Conservation (phyloP, 2,113 vertebrate species). For the Hepsetus odoe region DNA sequence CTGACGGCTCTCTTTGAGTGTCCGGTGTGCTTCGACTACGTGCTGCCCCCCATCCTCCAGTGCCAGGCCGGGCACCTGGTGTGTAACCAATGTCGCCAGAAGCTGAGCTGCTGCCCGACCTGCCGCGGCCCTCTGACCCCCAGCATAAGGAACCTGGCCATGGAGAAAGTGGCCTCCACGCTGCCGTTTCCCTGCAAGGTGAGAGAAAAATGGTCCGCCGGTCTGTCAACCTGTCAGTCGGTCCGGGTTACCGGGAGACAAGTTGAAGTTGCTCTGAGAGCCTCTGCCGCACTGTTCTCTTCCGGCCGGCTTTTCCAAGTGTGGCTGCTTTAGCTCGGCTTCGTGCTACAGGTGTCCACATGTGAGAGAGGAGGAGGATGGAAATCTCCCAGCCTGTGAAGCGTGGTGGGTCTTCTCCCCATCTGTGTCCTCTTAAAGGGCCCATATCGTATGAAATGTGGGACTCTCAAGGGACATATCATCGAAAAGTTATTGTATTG, state of each 20-base stretch:
- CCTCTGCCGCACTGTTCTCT: background rate
- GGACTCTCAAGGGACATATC: no score
- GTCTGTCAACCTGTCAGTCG: background rate
- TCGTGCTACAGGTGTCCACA: background rate
- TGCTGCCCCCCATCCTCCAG: conserved; percentile 80
- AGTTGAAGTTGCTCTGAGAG: background rate
- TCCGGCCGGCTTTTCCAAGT: no score
- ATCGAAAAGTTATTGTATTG: no score
- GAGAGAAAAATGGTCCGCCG: background rate
- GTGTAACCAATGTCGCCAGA: conserved; percentile 78
- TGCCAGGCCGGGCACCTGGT: conserved; percentile 80
- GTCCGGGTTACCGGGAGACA: background rate
- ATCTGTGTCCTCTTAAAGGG: no score
- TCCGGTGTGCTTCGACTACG: conserved; percentile 80
- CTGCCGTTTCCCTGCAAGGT: conserved; percentile 81
- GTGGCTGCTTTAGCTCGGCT: background rate
- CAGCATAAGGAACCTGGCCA: conserved; percentile 80
- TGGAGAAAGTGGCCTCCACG: conserved; percentile 81
- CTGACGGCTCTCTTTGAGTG: conserved; percentile 79
- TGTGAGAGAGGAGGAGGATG: background rate
- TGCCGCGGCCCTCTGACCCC: conserved; percentile 78
- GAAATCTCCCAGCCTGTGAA: no score
- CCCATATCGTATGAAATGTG: no score
- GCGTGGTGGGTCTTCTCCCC: no score
- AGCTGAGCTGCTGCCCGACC: conserved; percentile 81